Conservation (phyloP, 2,113 vertebrate species). For the Natator depressus region DNA sequence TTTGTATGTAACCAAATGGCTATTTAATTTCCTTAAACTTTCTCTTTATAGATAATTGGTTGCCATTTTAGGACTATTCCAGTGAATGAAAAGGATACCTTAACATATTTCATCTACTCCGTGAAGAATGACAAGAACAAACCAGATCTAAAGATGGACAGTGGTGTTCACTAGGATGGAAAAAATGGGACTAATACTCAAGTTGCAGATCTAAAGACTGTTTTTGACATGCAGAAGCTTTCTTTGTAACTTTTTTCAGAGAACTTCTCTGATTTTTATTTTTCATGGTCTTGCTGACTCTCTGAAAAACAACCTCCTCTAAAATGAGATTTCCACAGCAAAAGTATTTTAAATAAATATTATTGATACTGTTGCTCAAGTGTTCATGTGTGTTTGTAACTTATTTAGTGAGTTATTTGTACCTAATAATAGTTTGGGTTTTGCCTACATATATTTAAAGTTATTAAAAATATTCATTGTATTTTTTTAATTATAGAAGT, state of each 20-base stretch:
- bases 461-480: constrained; percentile 23
- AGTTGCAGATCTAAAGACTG: constrained; percentile 71
- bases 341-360: constrained; percentile 84
- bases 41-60: constrained; percentile 84
- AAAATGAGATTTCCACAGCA: constrained; percentile 57
- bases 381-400: constrained; percentile 71
- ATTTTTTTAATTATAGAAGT: constrained; percentile 36
- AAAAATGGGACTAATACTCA: constrained; percentile 60
- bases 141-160: constrained; percentile 83
- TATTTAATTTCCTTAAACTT: constrained; percentile 51
- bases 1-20: background rate
- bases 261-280: constrained; percentile 78
- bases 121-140: constrained; percentile 89
- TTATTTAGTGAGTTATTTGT: constrained; percentile 43
- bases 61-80: constrained; percentile 88
- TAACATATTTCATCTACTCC: constrained; percentile 89
- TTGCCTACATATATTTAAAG: constrained; percentile 20
- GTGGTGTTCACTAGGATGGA: constrained; percentile 78
- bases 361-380: constrained; percentile 72
- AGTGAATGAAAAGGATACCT: constrained; percentile 89
- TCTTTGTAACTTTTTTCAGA: constrained; percentile 76
- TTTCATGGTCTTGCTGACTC: constrained; percentile 77
- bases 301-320: constrained; percentile 65
- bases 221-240: constrained; percentile 76
- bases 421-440: background rate